phyloP scores from a whole-genome alignment of 2,888 invertebrate species.

The Netelia melanura region DNA sequence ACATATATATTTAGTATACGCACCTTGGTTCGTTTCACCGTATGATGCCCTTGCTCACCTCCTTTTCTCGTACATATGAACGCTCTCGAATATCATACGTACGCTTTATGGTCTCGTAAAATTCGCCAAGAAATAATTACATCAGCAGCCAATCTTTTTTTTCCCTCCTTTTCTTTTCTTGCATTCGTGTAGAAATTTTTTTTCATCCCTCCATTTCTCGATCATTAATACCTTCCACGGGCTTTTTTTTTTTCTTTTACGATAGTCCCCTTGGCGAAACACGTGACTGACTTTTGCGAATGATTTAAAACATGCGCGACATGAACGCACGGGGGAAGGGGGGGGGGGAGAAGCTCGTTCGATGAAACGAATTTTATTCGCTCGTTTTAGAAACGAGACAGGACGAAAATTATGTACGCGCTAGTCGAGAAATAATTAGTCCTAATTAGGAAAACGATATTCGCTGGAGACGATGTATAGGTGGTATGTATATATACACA shows the following conservation, averaged over 20 bases:
- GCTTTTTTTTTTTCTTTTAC: neutral
- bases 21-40: neutral
- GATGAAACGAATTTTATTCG: neutral
- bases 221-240: constrained; percentile 13
- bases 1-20: neutral
- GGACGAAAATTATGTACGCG: neutral
- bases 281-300: neutral
- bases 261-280: too few species aligned
- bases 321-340: neutral
- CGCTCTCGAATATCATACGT: constrained; percentile 53
- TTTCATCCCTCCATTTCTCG: constrained; percentile 2
- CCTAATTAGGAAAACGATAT: constrained; percentile 42
- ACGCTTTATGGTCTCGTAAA: constrained; percentile 66
- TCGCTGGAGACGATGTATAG: neutral
- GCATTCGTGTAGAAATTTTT: too few species aligned
- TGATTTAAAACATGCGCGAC: neutral
- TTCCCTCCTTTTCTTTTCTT: constrained; percentile 5
- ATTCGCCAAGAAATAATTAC: constrained; percentile 60
- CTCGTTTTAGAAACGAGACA: constrained; percentile 1
- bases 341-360: too few species aligned
- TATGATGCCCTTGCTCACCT: constrained; percentile 39
- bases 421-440: constrained; percentile 9
- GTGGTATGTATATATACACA: neutral
- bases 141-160: constrained; percentile 32
- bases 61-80: constrained; percentile 38